Evolutionary conservation across 2,113 vertebrate genomes (phyloP), one percentile per base, ranked within the genome.

Genomic region (Syrrhaptes paradoxus): DNA sequence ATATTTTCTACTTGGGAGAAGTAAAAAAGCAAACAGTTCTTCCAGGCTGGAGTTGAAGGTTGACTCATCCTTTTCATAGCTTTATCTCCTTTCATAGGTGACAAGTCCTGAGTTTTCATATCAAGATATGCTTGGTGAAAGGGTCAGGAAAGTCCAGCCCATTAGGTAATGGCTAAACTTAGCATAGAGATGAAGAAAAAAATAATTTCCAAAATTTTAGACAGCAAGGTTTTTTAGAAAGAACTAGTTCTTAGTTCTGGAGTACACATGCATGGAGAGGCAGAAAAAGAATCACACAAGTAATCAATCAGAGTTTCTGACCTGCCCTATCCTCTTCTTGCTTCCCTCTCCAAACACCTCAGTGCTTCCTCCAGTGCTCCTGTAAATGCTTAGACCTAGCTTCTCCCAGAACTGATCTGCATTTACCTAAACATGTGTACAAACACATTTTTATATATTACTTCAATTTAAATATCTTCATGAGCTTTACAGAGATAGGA

Each of bases 171-270:
- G 10, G 55, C 57, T 85, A 79, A 51, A 5, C 7, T 82, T 34
- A 86, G 20, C 19, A 36, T 2, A 51, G 32, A 18, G 19, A 57
- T 70, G 49, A 89, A 79, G 32, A 57, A 79, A 79, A 79, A 90
- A 59, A 55, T 8, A 86, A 67, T 31, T 24, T 32, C 55, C 32
- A 72, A 28, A n/a, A 57, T 36, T 91, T 80, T 31, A 92, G 54
- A 25, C 15, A 43, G 25, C 3, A 4, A 4, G 5, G 0, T 0
- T 9, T 71, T 74, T 94, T 67, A 7, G 19, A 46, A 78, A 41
- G 11, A 68, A 36, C 21, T 51, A 61, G 7, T 45, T 68, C 45
- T 75, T 65, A 80, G 19, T 84, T 51, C 51, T 66, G 62, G 61
- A 80, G 25, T 26, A 57, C 13, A 26, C 0, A 0, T 13, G 11